Conservation (phyloP, 2,888 invertebrate genomes). For the Alcis repandata region DNA sequence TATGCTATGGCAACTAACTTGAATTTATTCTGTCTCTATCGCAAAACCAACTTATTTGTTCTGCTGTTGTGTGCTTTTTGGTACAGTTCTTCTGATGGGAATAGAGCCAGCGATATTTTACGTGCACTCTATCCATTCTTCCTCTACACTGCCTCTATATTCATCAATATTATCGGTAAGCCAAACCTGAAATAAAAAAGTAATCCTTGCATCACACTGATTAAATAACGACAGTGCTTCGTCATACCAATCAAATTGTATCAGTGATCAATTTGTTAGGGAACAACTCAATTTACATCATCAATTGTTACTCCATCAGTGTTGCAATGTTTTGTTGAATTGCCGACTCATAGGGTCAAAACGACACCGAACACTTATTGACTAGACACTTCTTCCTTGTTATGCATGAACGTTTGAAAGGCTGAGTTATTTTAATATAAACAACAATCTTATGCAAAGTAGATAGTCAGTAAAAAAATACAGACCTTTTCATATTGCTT, state of each 20-base stretch:
- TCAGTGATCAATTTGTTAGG: constrained; percentile 34
- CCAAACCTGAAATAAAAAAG: neutral
- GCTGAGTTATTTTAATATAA: too few relatives aligned
- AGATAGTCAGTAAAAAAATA: too few relatives aligned
- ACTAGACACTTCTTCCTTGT: neutral
- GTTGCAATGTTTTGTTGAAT: constrained; percentile 32
- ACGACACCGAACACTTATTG: neutral
- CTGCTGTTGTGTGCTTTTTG: too few relatives aligned
- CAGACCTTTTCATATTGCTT: too few relatives aligned
- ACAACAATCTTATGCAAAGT: too few relatives aligned
- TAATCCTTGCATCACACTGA: constrained; percentile 16
- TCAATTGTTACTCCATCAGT: constrained; percentile 31
- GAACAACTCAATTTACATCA: constrained; percentile 30
- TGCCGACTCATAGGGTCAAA: constrained; percentile 11
- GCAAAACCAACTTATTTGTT: too few relatives aligned
- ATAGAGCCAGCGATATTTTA: too few relatives aligned
- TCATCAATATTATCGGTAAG: neutral
- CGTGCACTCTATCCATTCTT: too few relatives aligned
- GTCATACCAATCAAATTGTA: constrained; percentile 23
- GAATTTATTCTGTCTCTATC: too few relatives aligned
- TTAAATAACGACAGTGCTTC: constrained; percentile 19
- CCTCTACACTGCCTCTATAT: neutral
- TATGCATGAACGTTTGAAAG: too few relatives aligned
- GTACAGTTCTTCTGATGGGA: too few relatives aligned
- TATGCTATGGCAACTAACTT: too few relatives aligned